Evolutionary conservation across 2,113 vertebrate species (phyloP).

Genomic region (Sebastes fasciatus): DNA sequence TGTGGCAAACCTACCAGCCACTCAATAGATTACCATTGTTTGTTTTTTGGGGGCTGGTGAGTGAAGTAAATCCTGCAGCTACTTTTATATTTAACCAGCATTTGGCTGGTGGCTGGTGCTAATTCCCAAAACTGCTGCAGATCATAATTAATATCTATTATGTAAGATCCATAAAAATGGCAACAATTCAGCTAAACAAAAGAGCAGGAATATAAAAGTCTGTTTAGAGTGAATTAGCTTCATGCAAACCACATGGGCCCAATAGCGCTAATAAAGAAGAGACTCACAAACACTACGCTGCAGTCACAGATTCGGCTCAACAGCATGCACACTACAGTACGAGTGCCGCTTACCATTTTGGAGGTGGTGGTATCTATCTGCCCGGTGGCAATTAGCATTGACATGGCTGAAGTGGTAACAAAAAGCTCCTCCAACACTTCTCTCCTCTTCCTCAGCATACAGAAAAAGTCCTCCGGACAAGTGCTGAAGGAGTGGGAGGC

Average conservation of each 20-base stretch:
- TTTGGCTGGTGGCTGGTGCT: too few relatives aligned
- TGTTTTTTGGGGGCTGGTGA: too few relatives aligned
- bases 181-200: neutral
- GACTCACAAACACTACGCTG: neutral
- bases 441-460: conserved; percentile 22
- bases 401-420: conserved; percentile 63
- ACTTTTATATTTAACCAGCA: too few relatives aligned
- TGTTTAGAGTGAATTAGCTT: neutral
- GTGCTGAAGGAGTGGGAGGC: conserved; percentile 43
- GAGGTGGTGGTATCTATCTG: conserved; percentile 74
- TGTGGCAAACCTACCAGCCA: too few relatives aligned
- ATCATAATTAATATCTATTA: neutral
- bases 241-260: conserved; percentile 30
- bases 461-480: conserved; percentile 55
- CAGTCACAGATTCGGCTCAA: conserved; percentile 31
- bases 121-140: too few relatives aligned
- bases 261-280: conserved; percentile 5
- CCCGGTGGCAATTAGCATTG: conserved; percentile 80
- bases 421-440: conserved; percentile 17
- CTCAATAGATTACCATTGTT: too few relatives aligned
- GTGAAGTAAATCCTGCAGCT: too few relatives aligned
- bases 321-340: conserved; percentile 27
- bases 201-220: neutral
- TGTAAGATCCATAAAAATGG: neutral
- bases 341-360: conserved; percentile 76